phyloP scores from a whole-genome alignment of 2,113 vertebrate genomes.

The Ptilonorhynchus violaceus region DNA sequence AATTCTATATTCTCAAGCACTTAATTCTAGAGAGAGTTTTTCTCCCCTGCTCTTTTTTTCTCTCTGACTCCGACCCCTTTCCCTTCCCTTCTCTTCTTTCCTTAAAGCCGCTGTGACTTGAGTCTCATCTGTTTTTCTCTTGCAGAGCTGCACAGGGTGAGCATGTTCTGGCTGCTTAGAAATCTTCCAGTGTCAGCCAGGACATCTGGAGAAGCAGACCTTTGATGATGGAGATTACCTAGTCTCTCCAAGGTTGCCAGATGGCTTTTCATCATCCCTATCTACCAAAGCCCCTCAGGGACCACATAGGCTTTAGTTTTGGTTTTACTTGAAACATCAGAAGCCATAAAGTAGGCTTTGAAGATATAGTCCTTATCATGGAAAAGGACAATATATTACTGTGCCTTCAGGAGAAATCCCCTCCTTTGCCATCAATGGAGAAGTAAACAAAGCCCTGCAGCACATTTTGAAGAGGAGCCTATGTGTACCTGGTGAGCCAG shows the following conservation, averaged over 20 bases:
- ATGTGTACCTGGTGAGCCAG: accelerated
- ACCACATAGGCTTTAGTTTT: not conserved
- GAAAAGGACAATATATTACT: not conserved
- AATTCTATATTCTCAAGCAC: not conserved
- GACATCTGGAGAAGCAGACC: not conserved
- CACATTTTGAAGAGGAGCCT: not conserved
- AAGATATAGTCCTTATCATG: not conserved
- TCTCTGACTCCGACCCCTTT: not conserved
- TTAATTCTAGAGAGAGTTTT: not conserved
- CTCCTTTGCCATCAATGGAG: not conserved
- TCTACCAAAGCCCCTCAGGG: not conserved
- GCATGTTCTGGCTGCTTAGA: not conserved
- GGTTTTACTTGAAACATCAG: not conserved
- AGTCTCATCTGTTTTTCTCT: not conserved
- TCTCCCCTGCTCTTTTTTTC: not conserved
- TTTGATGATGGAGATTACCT: not conserved
- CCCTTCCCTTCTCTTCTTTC: not conserved
- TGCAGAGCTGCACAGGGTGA: not conserved
- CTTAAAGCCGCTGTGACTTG: not conserved
- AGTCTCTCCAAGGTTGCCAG: not conserved
- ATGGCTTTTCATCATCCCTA: not conserved
- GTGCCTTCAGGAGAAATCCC: not conserved
- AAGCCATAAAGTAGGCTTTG: not conserved
- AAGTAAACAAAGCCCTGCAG: not conserved
- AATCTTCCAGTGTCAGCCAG: not conserved